Evolutionary conservation across 2,113 vertebrate genomes (phyloP), one percentile per base, ranked within the genome.

Genomic region (Typhlomys cinereus): DNA sequence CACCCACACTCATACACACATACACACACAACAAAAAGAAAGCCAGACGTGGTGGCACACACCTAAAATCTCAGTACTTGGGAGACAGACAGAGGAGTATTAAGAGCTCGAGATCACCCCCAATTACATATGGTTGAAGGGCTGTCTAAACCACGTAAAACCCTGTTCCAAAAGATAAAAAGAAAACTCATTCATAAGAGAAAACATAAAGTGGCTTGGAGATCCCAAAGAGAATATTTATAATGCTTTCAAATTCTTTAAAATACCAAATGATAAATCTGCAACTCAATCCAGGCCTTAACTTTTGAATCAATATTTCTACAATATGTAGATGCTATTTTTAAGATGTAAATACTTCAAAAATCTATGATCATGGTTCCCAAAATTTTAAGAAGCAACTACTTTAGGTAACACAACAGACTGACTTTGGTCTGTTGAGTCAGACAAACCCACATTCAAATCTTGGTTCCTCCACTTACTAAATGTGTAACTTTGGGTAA

Each of bases 381-480:
- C 36, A 89, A 62, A 69, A 57, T 76, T 66, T 87, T 82, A n/a
- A 62, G 76, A 89, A 89, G 31, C 34, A 71, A 83, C 50, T 71
- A 89, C n/a, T 67, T 73, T 34, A 92, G n/a, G 18, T 9, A 84
- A 70, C 34, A 67, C 54, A 83, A 76, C 31, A 80, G 0, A 71
- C 8, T 88, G 18, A 85, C 7, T 75, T 17, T 17, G 57, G 29
- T 73, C 39, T 92, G 50, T 44, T 15, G 34, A 94, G 46, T 88
- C 18, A 88, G 34, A 92, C 17, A 91, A 85, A 62, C 14, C n/a
- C 39, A 85, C 9, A 85, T 90, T 52, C 78, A 88, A 91, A 93
- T 76, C 57, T 21, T 75, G 27, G 52, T 41, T 90, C 41, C 25
- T 89, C 4, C 27, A 78, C 15, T 70, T 75, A 89, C 21, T 80